Evolutionary conservation across 2,888 invertebrate genomes (phyloP).

Genomic region (Stictocephala bisonia): DNA sequence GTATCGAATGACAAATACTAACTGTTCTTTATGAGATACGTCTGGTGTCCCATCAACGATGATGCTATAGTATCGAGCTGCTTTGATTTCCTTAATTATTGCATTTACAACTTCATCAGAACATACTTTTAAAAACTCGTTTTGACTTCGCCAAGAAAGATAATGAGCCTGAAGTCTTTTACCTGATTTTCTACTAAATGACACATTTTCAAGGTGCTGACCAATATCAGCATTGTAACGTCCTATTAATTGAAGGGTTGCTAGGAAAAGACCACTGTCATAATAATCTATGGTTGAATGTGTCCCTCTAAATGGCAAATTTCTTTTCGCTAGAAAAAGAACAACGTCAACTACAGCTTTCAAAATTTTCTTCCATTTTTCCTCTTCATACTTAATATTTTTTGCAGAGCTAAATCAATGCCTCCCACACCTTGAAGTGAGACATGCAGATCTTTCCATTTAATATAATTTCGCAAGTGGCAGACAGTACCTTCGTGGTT

Average conservation of each 20-base stretch:
- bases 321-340: constrained; percentile 11
- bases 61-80: constrained; percentile 24
- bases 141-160: constrained; percentile 8
- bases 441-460: not conserved
- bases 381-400: constrained; percentile 15
- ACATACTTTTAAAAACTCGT: constrained; percentile 12
- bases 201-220: not conserved
- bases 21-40: not conserved
- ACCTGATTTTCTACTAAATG: constrained; percentile 2
- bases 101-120: not conserved
- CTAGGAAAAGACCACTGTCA: constrained; percentile 29
- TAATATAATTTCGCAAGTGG: not conserved
- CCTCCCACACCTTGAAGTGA: constrained; percentile 18
- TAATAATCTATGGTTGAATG: constrained; percentile 14
- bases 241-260: constrained; percentile 12
- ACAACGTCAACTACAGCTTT: constrained; percentile 10
- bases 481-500: not conserved
- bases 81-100: constrained; percentile 11
- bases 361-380: constrained; percentile 17
- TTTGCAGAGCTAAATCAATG: not conserved
- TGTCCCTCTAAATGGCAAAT: constrained; percentile 16
- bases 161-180: constrained; percentile 23
- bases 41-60: not conserved
- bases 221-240: constrained; percentile 14
- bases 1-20: not conserved